These are phyloP conservation scores for Neogobius melanostomus DNA, from an alignment of 2,113 vertebrate species.

Conservation along the genomic window DNA sequence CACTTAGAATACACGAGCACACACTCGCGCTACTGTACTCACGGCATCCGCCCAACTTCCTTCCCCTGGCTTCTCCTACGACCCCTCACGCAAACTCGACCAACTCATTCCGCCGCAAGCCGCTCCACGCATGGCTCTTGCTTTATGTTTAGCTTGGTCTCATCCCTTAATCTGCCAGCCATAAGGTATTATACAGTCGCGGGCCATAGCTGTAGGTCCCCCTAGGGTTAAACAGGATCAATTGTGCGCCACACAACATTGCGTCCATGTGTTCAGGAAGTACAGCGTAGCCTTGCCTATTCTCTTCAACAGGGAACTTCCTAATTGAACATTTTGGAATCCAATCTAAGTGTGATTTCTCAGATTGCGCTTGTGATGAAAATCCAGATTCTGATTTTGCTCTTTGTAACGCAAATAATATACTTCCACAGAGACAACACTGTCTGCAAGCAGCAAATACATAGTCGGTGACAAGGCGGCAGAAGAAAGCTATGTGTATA, in stretches of 20 bases:
- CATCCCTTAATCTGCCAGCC: constrained; percentile 72
- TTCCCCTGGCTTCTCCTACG: constrained; percentile 20
- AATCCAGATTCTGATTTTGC: no score
- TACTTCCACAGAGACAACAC: constrained; percentile 26
- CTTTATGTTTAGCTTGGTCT: constrained; percentile 55
- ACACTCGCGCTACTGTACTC: constrained; percentile 17
- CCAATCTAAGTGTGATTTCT: no score
- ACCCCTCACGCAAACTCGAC: constrained; percentile 48
- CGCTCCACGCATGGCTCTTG: constrained; percentile 58
- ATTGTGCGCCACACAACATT: constrained; percentile 51
- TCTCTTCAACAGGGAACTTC: constrained; percentile 41
- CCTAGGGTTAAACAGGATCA: constrained; percentile 60
- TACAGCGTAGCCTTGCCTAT: constrained; percentile 3
- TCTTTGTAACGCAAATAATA: no score
- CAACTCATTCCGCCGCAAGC: constrained; percentile 53
- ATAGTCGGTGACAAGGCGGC: constrained; percentile 18
- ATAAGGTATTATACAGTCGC: constrained; percentile 54
- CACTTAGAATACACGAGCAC: not conserved
- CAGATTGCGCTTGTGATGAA: no score
- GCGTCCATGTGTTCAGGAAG: constrained; percentile 14
- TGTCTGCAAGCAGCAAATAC: not conserved
- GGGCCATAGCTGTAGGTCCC: constrained; percentile 56
- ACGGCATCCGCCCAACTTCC: constrained; percentile 20
- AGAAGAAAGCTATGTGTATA: constrained; percentile 20
- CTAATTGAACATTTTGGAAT: not conserved